Conservation (phyloP, 2,113 vertebrate genomes). For the Apeltes quadracus region DNA sequence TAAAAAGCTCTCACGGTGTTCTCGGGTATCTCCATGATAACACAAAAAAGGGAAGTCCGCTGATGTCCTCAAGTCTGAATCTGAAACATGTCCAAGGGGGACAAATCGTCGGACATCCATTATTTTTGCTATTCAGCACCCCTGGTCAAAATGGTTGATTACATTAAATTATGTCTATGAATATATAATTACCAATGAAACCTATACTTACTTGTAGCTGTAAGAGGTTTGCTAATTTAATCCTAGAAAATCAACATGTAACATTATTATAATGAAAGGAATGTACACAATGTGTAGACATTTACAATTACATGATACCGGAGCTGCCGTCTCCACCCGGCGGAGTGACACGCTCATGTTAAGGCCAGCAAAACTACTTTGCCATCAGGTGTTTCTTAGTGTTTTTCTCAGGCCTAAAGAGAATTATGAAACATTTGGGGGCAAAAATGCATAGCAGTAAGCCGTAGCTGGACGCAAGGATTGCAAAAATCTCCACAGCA, state of each 20-base stretch:
- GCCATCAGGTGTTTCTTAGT: conserved; percentile 76
- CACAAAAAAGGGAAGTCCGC: no score
- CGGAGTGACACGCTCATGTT: neutral
- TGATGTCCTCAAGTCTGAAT: no score
- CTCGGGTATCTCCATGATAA: no score
- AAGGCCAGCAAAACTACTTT: conserved; percentile 26
- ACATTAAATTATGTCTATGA: neutral
- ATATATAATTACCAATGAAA: neutral
- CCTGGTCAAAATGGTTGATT: no score
- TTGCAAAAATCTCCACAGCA: conserved; percentile 79
- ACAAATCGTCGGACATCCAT: no score
- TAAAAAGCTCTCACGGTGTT: no score
- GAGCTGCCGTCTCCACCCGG: neutral
- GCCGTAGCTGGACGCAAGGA: conserved; percentile 76
- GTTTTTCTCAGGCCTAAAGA: conserved; percentile 76
- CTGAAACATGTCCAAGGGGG: no score
- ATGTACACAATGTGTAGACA: neutral
- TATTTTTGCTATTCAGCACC: no score
- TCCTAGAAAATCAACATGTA: neutral
- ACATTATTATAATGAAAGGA: neutral
- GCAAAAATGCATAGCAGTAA: conserved; percentile 75
- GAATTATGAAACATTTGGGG: conserved; percentile 79
- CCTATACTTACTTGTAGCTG: neutral
- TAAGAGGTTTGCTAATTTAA: neutral
- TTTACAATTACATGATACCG: neutral